Evolutionary conservation across 2,113 vertebrate genomes (phyloP).

Genomic region (Gopherus flavomarginatus): DNA sequence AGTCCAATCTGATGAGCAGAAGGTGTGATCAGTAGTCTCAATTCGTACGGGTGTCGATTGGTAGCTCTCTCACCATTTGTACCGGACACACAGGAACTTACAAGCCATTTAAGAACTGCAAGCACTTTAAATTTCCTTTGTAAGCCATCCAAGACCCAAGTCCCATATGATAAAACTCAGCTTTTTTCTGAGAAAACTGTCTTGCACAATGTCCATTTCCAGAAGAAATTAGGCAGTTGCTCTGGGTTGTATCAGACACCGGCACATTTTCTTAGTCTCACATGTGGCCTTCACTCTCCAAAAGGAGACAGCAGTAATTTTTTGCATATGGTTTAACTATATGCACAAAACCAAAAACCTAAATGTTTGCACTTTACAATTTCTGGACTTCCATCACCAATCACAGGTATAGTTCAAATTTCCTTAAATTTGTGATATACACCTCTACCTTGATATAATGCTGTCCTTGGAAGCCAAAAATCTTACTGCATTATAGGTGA

Average conservation of each 20-base stretch:
- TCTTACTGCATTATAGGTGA: no score
- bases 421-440: neutral
- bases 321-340: slow-evolving; percentile 41
- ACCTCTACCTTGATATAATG: no score
- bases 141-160: neutral
- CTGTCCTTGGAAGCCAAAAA: no score
- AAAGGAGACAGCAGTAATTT: slow-evolving; percentile 64
- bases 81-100: rapidly evolving
- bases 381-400: neutral
- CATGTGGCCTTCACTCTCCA: slow-evolving; percentile 57
- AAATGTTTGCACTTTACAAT: slow-evolving; percentile 15
- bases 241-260: slow-evolving; percentile 62
- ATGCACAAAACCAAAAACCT: slow-evolving; percentile 25
- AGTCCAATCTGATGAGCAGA: neutral
- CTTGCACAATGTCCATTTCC: slow-evolving; percentile 69
- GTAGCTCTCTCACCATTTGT: neutral
- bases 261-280: neutral
- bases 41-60: neutral
- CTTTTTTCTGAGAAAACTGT: slow-evolving; percentile 46
- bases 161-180: neutral
- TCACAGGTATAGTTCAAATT: neutral
- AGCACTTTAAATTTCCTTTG: neutral
- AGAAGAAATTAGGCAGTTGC: slow-evolving; percentile 42
- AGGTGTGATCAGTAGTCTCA: neutral
- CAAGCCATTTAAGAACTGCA: neutral